Evolutionary conservation across 2,888 invertebrate species (phyloP).

Genomic region (Sclerodermus sp.): DNA sequence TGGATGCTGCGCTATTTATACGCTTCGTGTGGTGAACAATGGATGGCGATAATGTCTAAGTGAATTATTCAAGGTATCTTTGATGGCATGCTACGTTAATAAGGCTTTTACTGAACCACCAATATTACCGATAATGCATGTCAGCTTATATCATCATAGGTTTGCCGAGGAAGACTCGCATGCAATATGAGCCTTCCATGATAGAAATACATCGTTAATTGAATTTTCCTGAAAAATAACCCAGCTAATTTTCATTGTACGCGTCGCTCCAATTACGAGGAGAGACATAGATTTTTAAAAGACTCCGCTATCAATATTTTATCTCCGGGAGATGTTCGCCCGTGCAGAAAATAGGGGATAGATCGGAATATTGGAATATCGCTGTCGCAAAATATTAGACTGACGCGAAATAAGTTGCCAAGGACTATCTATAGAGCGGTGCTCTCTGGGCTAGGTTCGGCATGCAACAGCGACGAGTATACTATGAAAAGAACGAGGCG

Average conservation of each 20-base stretch:
- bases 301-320: too few species aligned
- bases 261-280: too few species aligned
- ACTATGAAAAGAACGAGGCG: conserved; percentile 16
- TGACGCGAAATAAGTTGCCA: conserved; percentile 22
- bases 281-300: too few species aligned
- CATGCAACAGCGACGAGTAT: conserved; percentile 25
- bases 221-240: too few species aligned
- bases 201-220: too few species aligned
- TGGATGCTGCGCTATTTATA: too few species aligned
- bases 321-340: too few species aligned
- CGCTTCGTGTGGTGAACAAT: too few species aligned
- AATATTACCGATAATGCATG: conserved; percentile 28
- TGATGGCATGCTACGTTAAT: background rate
- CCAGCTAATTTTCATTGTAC: too few species aligned
- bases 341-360: too few species aligned
- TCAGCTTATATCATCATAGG: conserved; percentile 12
- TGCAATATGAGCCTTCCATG: too few species aligned
- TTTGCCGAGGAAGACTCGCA: conserved; percentile 2
- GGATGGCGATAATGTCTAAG: background rate
- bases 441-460: conserved; percentile 42
- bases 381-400: conserved; percentile 32
- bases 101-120: conserved; percentile 20
- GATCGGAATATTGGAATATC: too few species aligned
- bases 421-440: conserved; percentile 36
- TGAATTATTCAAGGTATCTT: conserved; percentile 3